phyloP scores from a whole-genome alignment of 2,888 invertebrate genomes.

The Mythimna lalbum region DNA sequence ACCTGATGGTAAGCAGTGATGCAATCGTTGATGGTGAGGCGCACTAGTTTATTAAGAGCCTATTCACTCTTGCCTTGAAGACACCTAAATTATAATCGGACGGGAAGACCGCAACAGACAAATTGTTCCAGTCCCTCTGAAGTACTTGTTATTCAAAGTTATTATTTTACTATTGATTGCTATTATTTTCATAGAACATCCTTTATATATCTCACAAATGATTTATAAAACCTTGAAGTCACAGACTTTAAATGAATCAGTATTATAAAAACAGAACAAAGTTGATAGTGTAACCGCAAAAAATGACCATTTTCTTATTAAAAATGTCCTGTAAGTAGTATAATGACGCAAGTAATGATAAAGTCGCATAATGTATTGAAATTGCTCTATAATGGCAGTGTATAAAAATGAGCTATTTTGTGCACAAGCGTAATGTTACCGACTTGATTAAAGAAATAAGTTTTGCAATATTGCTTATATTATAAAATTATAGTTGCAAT shows the following conservation, averaged over 20 bases:
- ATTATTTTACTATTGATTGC: slow-evolving; percentile 1
- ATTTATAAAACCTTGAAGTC: slow-evolving; percentile 10
- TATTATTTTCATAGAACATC: neutral
- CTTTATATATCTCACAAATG: slow-evolving; percentile 15
- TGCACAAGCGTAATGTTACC: slow-evolving; percentile 23
- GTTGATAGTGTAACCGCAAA: slow-evolving; percentile 50
- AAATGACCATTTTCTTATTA: slow-evolving; percentile 51
- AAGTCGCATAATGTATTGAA: slow-evolving; percentile 41
- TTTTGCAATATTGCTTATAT: neutral
- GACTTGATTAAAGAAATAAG: slow-evolving; percentile 10
- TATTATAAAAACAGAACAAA: slow-evolving; percentile 32
- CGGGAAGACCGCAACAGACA: too few species aligned
- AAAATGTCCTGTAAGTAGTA: slow-evolving; percentile 30
- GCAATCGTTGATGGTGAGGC: too few species aligned
- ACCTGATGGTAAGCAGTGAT: too few species aligned
- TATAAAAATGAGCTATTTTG: slow-evolving; percentile 45
- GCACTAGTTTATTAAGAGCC: too few species aligned
- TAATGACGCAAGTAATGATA: slow-evolving; percentile 54
- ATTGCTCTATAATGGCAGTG: slow-evolving; percentile 28
- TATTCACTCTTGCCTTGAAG: too few species aligned
- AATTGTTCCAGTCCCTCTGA: too few species aligned
- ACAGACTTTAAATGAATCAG: slow-evolving; percentile 45
- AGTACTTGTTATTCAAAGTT: too few species aligned
- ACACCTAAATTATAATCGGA: too few species aligned
- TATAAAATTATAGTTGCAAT: slow-evolving; percentile 19